phyloP scores from a whole-genome alignment of 1,140 invertebrate species.

The Paraescarpia echinospica region DNA sequence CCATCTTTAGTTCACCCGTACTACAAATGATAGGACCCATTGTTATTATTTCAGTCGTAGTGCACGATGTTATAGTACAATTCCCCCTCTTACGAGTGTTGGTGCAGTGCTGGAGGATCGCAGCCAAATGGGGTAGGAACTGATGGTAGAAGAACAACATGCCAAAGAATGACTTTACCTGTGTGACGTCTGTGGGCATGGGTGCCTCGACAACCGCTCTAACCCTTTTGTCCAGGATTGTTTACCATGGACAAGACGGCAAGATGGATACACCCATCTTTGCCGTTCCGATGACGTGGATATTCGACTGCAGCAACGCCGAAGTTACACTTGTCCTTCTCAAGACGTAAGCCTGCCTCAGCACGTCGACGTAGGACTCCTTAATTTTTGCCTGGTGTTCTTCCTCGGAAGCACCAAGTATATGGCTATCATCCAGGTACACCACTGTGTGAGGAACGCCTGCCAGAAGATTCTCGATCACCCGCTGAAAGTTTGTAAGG shows the following conservation, averaged over 20 bases:
- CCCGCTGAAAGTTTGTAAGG: constrained; percentile 60
- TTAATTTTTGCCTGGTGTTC: constrained; percentile 24
- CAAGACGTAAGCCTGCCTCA: constrained; percentile 16
- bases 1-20: constrained; percentile 35
- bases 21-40: neutral
- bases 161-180: constrained; percentile 11
- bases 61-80: no score
- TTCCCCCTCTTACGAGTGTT: neutral
- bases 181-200: neutral
- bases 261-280: no score
- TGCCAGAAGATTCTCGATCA: constrained; percentile 56
- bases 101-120: neutral
- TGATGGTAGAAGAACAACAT: constrained; percentile 7
- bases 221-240: neutral
- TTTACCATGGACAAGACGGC: no score
- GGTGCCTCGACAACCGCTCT: constrained; percentile 15
- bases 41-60: neutral
- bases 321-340: constrained; percentile 18
- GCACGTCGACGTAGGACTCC: constrained; percentile 4
- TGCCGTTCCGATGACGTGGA: neutral
- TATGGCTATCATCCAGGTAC: constrained; percentile 33
- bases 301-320: neutral
- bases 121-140: neutral
- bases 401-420: constrained; percentile 30
- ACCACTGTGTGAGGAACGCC: constrained; percentile 41